Evolutionary conservation across 2,888 invertebrate genomes (phyloP).

Genomic region (Cheilosia variabilis): DNA sequence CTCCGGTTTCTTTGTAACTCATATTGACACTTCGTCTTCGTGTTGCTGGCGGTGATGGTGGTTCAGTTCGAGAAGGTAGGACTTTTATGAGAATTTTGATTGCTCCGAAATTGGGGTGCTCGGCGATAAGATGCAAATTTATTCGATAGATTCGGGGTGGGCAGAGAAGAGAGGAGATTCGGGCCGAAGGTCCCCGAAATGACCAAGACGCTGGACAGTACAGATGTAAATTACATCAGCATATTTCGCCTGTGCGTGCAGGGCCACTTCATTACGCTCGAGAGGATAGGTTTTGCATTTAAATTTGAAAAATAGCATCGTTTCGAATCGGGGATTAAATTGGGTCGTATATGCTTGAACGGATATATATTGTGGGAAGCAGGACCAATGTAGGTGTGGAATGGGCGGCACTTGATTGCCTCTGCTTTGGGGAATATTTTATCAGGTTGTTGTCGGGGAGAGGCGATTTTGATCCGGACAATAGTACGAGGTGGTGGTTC

Average conservation of each 20-base stretch:
- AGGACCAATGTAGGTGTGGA: constrained; percentile 13
- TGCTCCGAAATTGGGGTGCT: constrained; percentile 6
- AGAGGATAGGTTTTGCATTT: constrained; percentile 23
- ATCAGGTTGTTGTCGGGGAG: background rate
- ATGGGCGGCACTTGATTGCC: constrained; percentile 24
- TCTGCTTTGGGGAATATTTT: constrained; percentile 11
- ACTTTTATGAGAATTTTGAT: constrained; percentile 45
- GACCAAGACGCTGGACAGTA: background rate
- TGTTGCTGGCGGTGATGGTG: background rate
- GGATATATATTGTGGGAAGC: constrained; percentile 23
- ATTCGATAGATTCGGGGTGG: constrained; percentile 12
- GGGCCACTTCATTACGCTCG: constrained; percentile 43
- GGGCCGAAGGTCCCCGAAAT: background rate
- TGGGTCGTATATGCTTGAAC: background rate
- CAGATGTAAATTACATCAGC: constrained; percentile 26
- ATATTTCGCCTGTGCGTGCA: constrained; percentile 32
- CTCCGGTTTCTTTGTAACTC: constrained; percentile 25
- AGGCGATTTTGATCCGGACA: background rate
- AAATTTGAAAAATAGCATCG: constrained; percentile 37
- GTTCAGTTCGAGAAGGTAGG: background rate
- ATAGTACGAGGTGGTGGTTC: too few relatives aligned
- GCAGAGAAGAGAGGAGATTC: background rate
- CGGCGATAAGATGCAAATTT: constrained; percentile 47
- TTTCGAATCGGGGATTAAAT: constrained; percentile 16
- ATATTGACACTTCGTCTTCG: constrained; percentile 45